Conservation (phyloP, 2,888 invertebrate genomes). For the Euphydryas editha region DNA sequence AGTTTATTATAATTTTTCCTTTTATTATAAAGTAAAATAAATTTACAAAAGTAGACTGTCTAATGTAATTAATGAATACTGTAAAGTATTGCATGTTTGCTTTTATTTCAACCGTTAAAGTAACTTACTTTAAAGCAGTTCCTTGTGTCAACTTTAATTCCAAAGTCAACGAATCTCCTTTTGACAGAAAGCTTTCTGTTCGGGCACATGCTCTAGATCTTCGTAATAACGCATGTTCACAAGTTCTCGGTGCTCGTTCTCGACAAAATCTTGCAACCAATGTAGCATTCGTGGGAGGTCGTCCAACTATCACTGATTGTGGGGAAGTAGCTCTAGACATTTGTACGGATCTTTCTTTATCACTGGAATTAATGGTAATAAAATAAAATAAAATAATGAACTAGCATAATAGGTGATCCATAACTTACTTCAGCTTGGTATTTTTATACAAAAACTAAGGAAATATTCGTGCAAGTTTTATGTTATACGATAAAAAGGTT, state of each 20-base stretch:
- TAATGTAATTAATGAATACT: too few relatives aligned
- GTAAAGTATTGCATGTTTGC: too few relatives aligned
- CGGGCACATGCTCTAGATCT: conserved; percentile 89
- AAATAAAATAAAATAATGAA: not conserved
- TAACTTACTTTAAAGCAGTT: conserved; percentile 90
- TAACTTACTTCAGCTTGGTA: too few relatives aligned
- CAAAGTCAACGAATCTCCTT: conserved; percentile 90
- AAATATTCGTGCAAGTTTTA: not conserved
- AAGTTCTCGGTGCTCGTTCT: conserved; percentile 91
- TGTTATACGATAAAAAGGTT: conserved; percentile 27
- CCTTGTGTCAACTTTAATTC: conserved; percentile 92
- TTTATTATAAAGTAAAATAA: too few relatives aligned
- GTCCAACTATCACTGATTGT: conserved; percentile 78
- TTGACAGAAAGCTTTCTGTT: conserved; percentile 92
- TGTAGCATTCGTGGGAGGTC: conserved; percentile 88
- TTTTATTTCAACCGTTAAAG: not conserved
- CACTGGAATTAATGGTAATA: conserved; percentile 54
- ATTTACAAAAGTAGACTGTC: too few relatives aligned
- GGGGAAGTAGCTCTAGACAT: conserved; percentile 79
- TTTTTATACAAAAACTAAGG: not conserved
- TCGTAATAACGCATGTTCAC: conserved; percentile 90
- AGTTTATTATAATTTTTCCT: too few relatives aligned
- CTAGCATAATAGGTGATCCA: too few relatives aligned
- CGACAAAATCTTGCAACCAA: conserved; percentile 92
- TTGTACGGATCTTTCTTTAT: conserved; percentile 76